Evolutionary conservation across 2,888 invertebrate genomes (phyloP).

Genomic region (Didymodactylos carnosus): DNA sequence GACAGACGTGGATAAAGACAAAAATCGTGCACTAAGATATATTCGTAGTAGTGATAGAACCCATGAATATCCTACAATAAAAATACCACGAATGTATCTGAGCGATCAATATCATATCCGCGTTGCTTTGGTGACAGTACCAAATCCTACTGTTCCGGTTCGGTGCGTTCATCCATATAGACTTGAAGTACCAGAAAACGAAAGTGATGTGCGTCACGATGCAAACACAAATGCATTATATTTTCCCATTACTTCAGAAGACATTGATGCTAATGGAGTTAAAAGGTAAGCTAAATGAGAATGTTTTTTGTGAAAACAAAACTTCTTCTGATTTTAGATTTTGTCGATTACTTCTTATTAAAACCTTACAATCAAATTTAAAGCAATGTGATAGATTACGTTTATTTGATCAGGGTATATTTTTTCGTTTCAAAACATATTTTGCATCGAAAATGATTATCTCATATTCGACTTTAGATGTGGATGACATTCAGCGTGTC

Average conservation of each 20-base stretch:
- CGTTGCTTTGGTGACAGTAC: background rate
- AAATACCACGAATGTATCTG: background rate
- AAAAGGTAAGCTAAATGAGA: background rate
- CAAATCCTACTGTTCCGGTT: background rate
- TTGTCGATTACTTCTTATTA: background rate
- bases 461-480: background rate
- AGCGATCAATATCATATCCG: background rate
- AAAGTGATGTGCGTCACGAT: background rate
- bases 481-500: background rate
- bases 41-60: background rate
- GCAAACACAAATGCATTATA: background rate
- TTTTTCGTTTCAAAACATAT: too few species aligned
- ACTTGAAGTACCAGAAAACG: background rate
- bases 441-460: background rate
- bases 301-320: background rate
- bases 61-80: background rate
- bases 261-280: background rate
- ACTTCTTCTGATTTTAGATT: background rate
- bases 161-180: background rate
- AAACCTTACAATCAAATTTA: background rate
- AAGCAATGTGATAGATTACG: background rate
- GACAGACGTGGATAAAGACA: background rate
- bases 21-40: background rate
- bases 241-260: background rate
- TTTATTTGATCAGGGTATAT: background rate